Evolutionary conservation across 2,888 invertebrate species (phyloP).

Genomic region (Drosophila leonis): DNA sequence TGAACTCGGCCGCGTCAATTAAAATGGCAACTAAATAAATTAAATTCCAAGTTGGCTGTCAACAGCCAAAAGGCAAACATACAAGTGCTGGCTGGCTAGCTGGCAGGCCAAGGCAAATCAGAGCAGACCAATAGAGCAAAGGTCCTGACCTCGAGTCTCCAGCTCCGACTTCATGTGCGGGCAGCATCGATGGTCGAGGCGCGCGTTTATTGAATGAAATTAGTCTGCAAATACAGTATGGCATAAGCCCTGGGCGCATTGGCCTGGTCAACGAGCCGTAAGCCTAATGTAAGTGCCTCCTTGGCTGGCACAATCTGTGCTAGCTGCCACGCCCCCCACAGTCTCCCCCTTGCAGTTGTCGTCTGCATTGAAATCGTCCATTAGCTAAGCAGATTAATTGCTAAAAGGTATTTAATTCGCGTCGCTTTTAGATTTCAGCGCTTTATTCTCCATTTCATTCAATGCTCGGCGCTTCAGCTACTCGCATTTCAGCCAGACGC

Average conservation of each 20-base stretch:
- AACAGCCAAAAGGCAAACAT: constrained; percentile 66
- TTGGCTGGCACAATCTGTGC: constrained; percentile 44
- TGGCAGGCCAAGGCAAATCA: constrained; percentile 9
- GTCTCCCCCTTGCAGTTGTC: constrained; percentile 37
- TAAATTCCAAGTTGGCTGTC: constrained; percentile 56
- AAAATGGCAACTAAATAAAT: constrained; percentile 66
- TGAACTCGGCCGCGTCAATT: constrained; percentile 54
- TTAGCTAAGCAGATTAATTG: constrained; percentile 84
- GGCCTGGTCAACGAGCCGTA: constrained; percentile 59
- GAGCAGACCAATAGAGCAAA: constrained; percentile 5
- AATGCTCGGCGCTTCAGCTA: constrained; percentile 9
- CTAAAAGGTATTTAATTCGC: constrained; percentile 84
- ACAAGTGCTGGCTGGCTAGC: constrained; percentile 43
- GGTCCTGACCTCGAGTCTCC: constrained; percentile 3
- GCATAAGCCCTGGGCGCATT: constrained; percentile 51
- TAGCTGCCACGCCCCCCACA: not conserved
- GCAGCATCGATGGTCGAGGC: constrained; percentile 57
- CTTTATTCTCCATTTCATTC: constrained; percentile 42
- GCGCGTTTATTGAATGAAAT: constrained; percentile 75
- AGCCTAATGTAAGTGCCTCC: constrained; percentile 60
- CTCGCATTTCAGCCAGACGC: constrained; percentile 49
- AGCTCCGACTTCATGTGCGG: not conserved
- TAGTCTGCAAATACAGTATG: constrained; percentile 61
- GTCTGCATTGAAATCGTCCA: constrained; percentile 80
- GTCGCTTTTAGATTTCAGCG: constrained; percentile 74